phyloP scores from a whole-genome alignment of 2,797 vertebrate genomes.

The Orestias chungarensis region DNA sequence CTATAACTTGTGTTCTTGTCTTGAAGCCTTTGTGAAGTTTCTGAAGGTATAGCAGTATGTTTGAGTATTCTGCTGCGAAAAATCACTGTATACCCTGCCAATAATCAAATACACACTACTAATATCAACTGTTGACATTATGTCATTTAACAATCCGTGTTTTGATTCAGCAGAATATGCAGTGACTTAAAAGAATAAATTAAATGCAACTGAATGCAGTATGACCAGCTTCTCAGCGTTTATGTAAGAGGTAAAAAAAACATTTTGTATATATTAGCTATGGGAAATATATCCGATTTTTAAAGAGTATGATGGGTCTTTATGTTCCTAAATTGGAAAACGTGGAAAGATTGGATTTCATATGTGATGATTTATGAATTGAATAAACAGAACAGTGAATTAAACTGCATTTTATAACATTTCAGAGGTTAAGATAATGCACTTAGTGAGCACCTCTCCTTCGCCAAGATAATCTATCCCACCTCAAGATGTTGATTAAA shows the following conservation, averaged over 20 bases:
- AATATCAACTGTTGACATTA: neutral
- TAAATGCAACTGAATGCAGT: no score
- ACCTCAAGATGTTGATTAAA: no score
- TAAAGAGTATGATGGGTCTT: neutral
- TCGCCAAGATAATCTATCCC: no score
- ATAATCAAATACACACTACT: neutral
- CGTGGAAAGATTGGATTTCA: no score
- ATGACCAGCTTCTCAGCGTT: no score
- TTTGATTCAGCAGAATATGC: no score
- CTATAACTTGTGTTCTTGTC: neutral
- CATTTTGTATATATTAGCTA: no score
- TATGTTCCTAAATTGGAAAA: neutral
- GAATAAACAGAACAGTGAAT: neutral
- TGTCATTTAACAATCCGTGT: no score
- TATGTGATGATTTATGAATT: no score
- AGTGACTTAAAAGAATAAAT: no score
- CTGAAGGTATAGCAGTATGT: neutral
- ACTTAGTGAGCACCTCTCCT: no score
- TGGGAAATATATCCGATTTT: neutral
- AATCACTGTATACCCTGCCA: neutral
- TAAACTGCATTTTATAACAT: neutral
- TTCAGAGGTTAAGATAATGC: constrained; percentile 4
- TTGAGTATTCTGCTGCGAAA: neutral
- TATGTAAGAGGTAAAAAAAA: no score
- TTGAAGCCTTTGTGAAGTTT: neutral